phyloP scores from a whole-genome alignment of 2,113 vertebrate genomes.

The Callipepla squamata region DNA sequence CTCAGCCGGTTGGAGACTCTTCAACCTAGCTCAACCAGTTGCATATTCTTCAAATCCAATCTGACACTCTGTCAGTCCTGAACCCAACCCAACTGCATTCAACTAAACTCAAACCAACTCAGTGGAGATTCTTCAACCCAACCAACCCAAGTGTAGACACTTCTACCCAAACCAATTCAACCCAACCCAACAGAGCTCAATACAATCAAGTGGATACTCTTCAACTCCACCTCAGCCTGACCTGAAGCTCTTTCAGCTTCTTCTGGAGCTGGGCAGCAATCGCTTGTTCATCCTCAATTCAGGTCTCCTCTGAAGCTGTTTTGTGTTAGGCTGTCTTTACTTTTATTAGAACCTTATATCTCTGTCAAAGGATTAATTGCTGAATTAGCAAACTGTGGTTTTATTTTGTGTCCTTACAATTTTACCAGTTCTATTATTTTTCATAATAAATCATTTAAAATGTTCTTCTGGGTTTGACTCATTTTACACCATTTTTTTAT shows the following conservation, averaged over 20 bases:
- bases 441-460: too few relatives aligned
- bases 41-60: background rate
- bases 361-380: background rate
- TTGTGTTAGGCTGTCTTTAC: background rate
- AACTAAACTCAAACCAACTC: background rate
- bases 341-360: background rate
- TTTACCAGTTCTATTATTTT: too few relatives aligned
- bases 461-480: too few relatives aligned
- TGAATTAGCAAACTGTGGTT: too few relatives aligned
- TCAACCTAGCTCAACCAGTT: background rate
- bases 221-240: background rate
- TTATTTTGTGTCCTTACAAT: too few relatives aligned
- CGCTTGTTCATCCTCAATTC: constrained; percentile 88
- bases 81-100: background rate
- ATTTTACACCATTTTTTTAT: too few relatives aligned
- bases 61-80: background rate
- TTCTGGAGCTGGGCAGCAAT: constrained; percentile 85
- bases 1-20: background rate
- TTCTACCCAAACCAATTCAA: too few relatives aligned
- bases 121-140: background rate
- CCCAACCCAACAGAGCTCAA: background rate
- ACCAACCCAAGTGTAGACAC: background rate
- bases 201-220: rapidly evolving
- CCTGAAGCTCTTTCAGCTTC: constrained; percentile 91
- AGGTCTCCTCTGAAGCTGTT: background rate